These are phyloP conservation scores for Phoenicopterus ruber DNA, from an alignment of 2,113 vertebrate species.

Conservation along the genomic window DNA sequence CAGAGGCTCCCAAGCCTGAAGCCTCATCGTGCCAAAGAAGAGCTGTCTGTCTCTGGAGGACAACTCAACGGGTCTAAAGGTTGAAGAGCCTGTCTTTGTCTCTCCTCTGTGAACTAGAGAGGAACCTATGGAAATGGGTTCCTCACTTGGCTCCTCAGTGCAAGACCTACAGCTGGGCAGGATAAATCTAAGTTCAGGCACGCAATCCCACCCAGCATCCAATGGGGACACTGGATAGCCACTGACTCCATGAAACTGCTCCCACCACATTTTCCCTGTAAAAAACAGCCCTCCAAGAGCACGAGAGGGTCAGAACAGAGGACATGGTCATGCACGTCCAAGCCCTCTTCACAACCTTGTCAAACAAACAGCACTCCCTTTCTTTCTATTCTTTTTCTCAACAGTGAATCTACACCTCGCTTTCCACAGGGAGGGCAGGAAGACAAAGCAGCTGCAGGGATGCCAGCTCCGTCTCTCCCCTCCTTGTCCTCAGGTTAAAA, in stretches of 20 bases:
- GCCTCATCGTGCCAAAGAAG: background rate
- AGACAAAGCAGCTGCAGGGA: background rate
- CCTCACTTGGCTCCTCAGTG: background rate
- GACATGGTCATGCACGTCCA: background rate
- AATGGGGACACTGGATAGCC: background rate
- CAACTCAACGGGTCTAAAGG: background rate
- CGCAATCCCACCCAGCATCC: background rate
- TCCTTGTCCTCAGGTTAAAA: background rate
- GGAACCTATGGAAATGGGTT: background rate
- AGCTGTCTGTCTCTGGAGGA: background rate
- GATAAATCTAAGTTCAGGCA: background rate
- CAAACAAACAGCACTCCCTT: background rate
- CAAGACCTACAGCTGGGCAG: background rate
- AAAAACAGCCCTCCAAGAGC: background rate
- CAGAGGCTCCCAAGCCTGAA: background rate
- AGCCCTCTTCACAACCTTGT: background rate
- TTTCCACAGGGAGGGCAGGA: background rate
- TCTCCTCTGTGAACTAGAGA: background rate
- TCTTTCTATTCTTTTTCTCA: background rate
- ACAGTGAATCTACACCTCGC: fast-evolving
- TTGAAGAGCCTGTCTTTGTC: background rate
- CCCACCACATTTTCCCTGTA: background rate
- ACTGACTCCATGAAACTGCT: background rate
- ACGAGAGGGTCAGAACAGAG: background rate
- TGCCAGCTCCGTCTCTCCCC: background rate